Evolutionary conservation across 2,797 vertebrate species (phyloP).

Genomic region (Xyrichtys novacula): DNA sequence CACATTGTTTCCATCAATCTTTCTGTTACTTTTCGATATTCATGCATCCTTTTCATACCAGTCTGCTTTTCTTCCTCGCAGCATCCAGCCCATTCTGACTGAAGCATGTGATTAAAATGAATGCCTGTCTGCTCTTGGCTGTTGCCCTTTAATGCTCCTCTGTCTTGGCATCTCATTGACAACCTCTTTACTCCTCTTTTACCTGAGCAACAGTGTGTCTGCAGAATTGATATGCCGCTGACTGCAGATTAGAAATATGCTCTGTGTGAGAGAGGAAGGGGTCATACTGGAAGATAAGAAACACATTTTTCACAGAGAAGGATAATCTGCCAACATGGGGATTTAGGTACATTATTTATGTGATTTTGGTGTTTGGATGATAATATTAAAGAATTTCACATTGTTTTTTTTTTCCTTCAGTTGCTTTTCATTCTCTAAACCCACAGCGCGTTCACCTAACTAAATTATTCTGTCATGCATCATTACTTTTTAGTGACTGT

Average conservation of each 20-base stretch:
- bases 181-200: constrained; percentile 20
- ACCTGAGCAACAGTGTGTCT: constrained; percentile 21
- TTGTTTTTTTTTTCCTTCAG: background rate
- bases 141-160: constrained; percentile 41
- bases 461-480: constrained; percentile 51
- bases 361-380: constrained; percentile 14
- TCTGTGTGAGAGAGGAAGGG: background rate
- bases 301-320: constrained; percentile 8
- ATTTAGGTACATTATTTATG: constrained; percentile 19
- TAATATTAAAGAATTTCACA: constrained; percentile 20
- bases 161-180: constrained; percentile 41
- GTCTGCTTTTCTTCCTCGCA: constrained; percentile 5
- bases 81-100: constrained; percentile 38
- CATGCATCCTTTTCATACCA: constrained; percentile 2
- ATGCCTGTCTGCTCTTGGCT: constrained; percentile 47
- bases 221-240: constrained; percentile 24
- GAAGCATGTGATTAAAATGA: constrained; percentile 67
- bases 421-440: constrained; percentile 43
- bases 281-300: constrained; percentile 19
- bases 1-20: constrained; percentile 17
- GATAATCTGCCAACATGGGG: background rate
- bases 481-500: constrained; percentile 42
- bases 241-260: constrained; percentile 30
- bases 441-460: constrained; percentile 5
- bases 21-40: constrained; percentile 13